phyloP scores from a whole-genome alignment of 64 coral and sea anemone genomes.

The Actinia tenebrosa region DNA sequence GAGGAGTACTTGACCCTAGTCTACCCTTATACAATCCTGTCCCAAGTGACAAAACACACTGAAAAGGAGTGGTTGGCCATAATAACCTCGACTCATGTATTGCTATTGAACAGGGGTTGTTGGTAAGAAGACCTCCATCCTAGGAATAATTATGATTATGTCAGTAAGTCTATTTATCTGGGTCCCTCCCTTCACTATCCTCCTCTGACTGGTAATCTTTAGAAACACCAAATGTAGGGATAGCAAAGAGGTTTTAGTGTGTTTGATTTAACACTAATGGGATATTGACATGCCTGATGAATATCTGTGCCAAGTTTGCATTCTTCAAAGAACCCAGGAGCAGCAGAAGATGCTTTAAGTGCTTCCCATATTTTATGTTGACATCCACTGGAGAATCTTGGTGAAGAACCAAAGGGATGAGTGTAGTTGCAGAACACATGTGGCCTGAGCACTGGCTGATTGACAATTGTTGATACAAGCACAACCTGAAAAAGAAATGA shows the following conservation, averaged over 20 bases:
- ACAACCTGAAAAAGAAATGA: slow-evolving; percentile 52
- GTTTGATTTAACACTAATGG: too few species aligned
- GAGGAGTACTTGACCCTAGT: slow-evolving; percentile 36
- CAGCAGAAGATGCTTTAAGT: slow-evolving; percentile 78
- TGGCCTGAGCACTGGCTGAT: slow-evolving; percentile 73
- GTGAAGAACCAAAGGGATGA: slow-evolving; percentile 55
- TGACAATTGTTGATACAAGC: slow-evolving; percentile 85
- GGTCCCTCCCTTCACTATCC: too few species aligned
- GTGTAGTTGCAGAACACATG: slow-evolving; percentile 95
- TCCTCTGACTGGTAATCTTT: too few species aligned
- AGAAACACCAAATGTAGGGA: too few species aligned
- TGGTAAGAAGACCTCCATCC: slow-evolving; percentile 95
- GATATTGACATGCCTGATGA: slow-evolving; percentile 59
- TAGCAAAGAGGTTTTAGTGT: too few species aligned
- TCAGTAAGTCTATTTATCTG: neutral
- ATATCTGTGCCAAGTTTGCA: slow-evolving; percentile 84
- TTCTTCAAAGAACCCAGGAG: slow-evolving; percentile 96
- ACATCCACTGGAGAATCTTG: slow-evolving; percentile 77
- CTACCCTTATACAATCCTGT: slow-evolving; percentile 90
- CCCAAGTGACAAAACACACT: slow-evolving; percentile 85
- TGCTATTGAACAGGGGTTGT: slow-evolving; percentile 90
- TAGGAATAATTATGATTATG: slow-evolving; percentile 9
- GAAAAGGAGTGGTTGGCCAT: slow-evolving; percentile 88
- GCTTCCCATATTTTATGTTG: slow-evolving; percentile 91
- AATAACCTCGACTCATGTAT: slow-evolving; percentile 83